These are phyloP conservation scores for Pygmarrhopalites habei DNA, from an alignment of 1,140 invertebrate genomes.

Conservation along the genomic window DNA sequence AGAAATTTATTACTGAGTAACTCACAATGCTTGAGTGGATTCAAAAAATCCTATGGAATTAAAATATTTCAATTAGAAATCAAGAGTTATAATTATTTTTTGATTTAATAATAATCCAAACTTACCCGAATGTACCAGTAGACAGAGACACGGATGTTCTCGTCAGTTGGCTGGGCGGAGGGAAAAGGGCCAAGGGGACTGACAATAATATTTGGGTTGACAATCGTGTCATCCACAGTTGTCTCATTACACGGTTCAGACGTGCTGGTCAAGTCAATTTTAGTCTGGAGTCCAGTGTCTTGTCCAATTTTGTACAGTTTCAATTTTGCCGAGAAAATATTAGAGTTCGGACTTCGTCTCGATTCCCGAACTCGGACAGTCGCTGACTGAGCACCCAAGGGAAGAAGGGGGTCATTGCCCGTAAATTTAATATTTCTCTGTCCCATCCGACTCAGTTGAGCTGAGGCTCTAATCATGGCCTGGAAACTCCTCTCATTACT, in stretches of 20 bases:
- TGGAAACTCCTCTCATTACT: not conserved
- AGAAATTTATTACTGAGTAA: too few species aligned
- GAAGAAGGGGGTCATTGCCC: too few species aligned
- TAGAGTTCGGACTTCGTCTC: conserved; percentile 14
- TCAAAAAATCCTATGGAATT: too few species aligned
- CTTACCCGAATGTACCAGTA: conserved; percentile 57
- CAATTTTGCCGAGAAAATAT: conserved; percentile 51
- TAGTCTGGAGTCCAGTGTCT: too few species aligned
- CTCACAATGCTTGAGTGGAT: too few species aligned
- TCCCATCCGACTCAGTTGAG: not conserved
- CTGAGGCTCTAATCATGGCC: not conserved
- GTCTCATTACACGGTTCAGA: conserved; percentile 34
- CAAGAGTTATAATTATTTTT: too few species aligned
- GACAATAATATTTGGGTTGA: too few species aligned
- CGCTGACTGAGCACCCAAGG: not conserved
- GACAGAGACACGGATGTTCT: conserved; percentile 54
- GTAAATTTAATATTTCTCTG: not conserved
- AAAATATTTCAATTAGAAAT: too few species aligned
- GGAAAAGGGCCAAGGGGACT: too few species aligned
- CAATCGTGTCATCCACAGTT: too few species aligned
- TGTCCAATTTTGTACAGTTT: conserved; percentile 48
- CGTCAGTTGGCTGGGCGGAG: conserved; percentile 50
- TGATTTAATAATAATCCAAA: too few species aligned
- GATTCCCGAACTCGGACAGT: not conserved
- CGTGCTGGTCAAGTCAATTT: too few species aligned